These are phyloP conservation scores for Myiozetetes cayanensis DNA, from an alignment of 2,113 vertebrate species.

Conservation along the genomic window DNA sequence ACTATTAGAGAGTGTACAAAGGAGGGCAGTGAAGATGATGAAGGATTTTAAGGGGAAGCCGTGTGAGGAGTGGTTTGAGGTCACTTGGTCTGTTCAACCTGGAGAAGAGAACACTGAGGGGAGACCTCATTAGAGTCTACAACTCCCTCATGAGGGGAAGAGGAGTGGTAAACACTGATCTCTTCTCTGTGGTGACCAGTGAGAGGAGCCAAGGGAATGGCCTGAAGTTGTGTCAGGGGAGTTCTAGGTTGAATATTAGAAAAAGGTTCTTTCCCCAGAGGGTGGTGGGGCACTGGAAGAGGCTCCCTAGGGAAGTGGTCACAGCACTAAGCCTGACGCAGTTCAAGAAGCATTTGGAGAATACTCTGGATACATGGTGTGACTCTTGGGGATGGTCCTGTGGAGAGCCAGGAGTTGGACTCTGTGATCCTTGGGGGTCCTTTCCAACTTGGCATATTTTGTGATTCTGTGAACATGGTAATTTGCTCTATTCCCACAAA, in stretches of 20 bases:
- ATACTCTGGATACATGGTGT: background rate
- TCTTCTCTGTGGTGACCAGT: background rate
- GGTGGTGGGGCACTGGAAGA: background rate
- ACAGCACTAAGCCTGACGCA: background rate
- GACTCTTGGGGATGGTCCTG: background rate
- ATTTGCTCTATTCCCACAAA: background rate
- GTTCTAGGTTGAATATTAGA: background rate
- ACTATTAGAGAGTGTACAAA: no score
- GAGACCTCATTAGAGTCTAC: background rate
- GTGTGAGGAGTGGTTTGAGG: background rate
- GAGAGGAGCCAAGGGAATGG: background rate
- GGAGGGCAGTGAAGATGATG: background rate
- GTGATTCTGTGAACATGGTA: background rate
- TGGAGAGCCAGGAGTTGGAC: background rate
- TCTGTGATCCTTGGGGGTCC: background rate
- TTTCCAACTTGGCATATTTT: background rate
- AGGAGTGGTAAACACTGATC: background rate
- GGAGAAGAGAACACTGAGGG: background rate
- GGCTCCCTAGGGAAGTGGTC: background rate
- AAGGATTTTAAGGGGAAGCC: background rate
- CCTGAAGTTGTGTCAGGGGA: background rate
- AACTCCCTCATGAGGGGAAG: background rate
- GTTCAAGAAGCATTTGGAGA: background rate
- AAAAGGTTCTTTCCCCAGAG: background rate
- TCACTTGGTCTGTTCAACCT: background rate